phyloP scores from a whole-genome alignment of 2,113 vertebrate species.

The Agapornis roseicollis region DNA sequence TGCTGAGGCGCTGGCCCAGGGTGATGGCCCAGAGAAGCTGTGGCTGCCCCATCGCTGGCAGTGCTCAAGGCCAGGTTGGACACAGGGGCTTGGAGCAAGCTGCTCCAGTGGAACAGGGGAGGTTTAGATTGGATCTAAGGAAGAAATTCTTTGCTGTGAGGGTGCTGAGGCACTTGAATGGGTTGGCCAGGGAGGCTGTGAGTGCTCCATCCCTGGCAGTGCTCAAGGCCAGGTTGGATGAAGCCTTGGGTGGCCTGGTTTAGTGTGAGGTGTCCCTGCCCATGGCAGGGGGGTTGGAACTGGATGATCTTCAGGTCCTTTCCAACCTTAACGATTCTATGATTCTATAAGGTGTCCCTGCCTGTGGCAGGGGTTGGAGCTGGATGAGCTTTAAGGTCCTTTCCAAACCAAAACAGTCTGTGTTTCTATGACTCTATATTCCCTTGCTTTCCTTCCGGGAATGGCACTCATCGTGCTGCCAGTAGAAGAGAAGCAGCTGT shows the following conservation, averaged over 20 bases:
- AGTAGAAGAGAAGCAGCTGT: neutral
- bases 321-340: too few relatives aligned
- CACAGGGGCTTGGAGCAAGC: neutral
- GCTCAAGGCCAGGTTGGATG: too few relatives aligned
- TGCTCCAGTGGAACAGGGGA: neutral
- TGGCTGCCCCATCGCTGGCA: neutral
- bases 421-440: neutral
- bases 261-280: too few relatives aligned
- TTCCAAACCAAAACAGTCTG: neutral
- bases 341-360: neutral
- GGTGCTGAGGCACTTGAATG: too few relatives aligned
- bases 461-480: fast-evolving
- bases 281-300: too few relatives aligned
- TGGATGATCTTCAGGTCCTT: too few relatives aligned
- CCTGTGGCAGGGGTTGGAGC: fast-evolving
- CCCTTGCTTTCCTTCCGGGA: neutral
- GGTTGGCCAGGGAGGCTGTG: too few relatives aligned
- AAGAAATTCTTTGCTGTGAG: too few relatives aligned
- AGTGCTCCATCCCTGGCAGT: too few relatives aligned
- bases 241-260: too few relatives aligned
- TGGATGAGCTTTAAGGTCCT: neutral
- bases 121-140: too few relatives aligned
- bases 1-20: neutral
- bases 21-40: neutral
- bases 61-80: neutral